Evolutionary conservation across 2,888 invertebrate genomes (phyloP).

Genomic region (Auanema freiburgensis): DNA sequence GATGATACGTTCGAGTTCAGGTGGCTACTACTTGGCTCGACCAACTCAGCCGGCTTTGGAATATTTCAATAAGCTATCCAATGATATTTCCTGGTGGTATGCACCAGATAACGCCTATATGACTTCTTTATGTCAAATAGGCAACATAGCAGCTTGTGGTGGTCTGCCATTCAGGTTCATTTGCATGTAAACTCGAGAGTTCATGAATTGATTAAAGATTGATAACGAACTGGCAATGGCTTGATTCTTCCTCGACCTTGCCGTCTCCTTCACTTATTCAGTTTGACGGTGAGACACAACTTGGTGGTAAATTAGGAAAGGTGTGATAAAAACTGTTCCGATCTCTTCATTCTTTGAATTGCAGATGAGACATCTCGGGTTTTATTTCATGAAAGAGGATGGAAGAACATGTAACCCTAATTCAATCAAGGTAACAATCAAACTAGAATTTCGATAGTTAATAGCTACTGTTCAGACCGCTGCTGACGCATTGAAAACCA

Average conservation of each 20-base stretch:
- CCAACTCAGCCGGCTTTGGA: conserved; percentile 35
- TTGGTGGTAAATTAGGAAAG: conserved; percentile 49
- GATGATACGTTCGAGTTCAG: conserved; percentile 29
- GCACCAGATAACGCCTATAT: conserved; percentile 62
- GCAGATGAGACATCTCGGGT: conserved; percentile 54
- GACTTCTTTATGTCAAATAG: conserved; percentile 54
- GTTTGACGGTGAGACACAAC: conserved; percentile 60
- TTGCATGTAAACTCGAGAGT: not conserved
- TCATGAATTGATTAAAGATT: conserved; percentile 32
- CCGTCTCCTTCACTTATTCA: conserved; percentile 54
- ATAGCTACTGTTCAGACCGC: conserved; percentile 8
- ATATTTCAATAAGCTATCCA: conserved; percentile 50
- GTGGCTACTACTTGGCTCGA: conserved; percentile 56
- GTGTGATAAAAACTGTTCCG: conserved; percentile 13
- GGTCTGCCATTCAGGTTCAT: conserved; percentile 37
- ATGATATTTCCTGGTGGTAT: conserved; percentile 54
- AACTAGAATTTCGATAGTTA: conserved; percentile 4
- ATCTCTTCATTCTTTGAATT: conserved; percentile 6
- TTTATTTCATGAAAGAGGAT: conserved; percentile 49
- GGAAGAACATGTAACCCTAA: conserved; percentile 33
- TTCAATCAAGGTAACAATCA: conserved; percentile 25
- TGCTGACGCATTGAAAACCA: not conserved
- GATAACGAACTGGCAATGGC: conserved; percentile 62
- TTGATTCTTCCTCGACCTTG: conserved; percentile 28
- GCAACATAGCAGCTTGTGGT: conserved; percentile 33